These are phyloP conservation scores for Plebejus anna DNA, from an alignment of 2,888 invertebrate species.

Conservation along the genomic window DNA sequence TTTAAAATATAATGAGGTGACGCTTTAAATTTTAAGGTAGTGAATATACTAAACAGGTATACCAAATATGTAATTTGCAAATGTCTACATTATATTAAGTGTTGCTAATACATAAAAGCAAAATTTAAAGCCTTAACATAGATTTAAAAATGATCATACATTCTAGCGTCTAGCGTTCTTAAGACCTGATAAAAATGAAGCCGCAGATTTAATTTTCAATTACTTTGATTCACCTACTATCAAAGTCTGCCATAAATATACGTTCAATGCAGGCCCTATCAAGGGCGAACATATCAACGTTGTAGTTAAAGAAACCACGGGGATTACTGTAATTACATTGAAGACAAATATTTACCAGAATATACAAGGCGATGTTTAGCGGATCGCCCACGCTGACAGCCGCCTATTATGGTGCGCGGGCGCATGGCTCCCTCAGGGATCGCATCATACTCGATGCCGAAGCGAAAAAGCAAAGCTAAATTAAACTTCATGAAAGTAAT, in stretches of 20 bases:
- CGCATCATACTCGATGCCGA: constrained; percentile 46
- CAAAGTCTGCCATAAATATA: constrained; percentile 21
- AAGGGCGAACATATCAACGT: constrained; percentile 39
- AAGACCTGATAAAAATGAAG: neutral
- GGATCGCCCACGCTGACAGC: constrained; percentile 69
- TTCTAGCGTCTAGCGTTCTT: neutral
- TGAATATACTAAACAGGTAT: neutral
- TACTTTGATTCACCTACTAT: constrained; percentile 7
- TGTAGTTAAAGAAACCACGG: constrained; percentile 35
- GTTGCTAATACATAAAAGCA: no score
- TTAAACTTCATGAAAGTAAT: constrained; percentile 42
- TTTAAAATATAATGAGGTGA: neutral
- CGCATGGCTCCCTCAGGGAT: constrained; percentile 53
- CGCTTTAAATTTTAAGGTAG: neutral
- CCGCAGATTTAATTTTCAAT: neutral
- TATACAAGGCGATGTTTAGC: constrained; percentile 65
- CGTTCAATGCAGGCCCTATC: constrained; percentile 36
- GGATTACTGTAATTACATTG: constrained; percentile 65
- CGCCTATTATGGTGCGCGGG: constrained; percentile 54
- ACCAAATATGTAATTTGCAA: neutral
- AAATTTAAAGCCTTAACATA: no score
- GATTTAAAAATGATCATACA: no score
- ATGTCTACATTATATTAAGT: no score
- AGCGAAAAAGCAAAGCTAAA: constrained; percentile 34
- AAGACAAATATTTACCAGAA: constrained; percentile 74